Evolutionary conservation across 2,113 vertebrate species (phyloP).

Genomic region (Cygnus buccinator): DNA sequence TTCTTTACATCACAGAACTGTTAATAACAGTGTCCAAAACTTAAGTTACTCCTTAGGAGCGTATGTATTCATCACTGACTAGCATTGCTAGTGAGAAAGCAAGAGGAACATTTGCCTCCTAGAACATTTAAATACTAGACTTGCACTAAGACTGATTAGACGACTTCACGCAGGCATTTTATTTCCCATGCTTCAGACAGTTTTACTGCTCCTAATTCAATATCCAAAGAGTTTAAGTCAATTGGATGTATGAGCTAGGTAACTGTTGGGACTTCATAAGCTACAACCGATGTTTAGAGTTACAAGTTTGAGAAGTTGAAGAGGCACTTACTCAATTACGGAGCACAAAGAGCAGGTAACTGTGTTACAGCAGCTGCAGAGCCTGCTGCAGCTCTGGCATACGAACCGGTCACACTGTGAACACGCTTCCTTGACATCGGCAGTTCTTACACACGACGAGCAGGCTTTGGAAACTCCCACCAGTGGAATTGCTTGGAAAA

Average conservation of each 20-base stretch:
- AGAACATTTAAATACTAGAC: background rate
- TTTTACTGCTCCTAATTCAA: background rate
- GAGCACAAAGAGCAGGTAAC: conserved; percentile 72
- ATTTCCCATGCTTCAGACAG: background rate
- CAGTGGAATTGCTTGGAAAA: background rate
- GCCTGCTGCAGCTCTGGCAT: conserved; percentile 70
- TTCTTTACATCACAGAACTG: background rate
- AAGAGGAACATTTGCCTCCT: background rate
- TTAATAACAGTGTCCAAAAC: background rate
- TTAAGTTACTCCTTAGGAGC: background rate
- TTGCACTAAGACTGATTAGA: background rate
- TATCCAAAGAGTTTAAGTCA: background rate
- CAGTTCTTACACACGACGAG: conserved; percentile 70
- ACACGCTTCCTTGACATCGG: conserved; percentile 64
- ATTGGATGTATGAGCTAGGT: fast-evolving
- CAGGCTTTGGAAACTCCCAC: conserved; percentile 63
- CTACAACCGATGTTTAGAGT: background rate
- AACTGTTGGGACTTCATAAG: background rate
- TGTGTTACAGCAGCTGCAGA: conserved; percentile 68
- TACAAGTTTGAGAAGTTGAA: background rate
- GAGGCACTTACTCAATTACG: conserved; percentile 73
- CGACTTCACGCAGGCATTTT: background rate
- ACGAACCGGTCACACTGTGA: conserved; percentile 71
- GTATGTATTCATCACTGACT: background rate
- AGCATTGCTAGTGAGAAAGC: background rate